A percentile compares a stretch with the other conserved stretches of the same genome.
Evolutionary conservation across 2,113 vertebrate genomes (phyloP).

Genomic region (Pituophis catenifer): DNA sequence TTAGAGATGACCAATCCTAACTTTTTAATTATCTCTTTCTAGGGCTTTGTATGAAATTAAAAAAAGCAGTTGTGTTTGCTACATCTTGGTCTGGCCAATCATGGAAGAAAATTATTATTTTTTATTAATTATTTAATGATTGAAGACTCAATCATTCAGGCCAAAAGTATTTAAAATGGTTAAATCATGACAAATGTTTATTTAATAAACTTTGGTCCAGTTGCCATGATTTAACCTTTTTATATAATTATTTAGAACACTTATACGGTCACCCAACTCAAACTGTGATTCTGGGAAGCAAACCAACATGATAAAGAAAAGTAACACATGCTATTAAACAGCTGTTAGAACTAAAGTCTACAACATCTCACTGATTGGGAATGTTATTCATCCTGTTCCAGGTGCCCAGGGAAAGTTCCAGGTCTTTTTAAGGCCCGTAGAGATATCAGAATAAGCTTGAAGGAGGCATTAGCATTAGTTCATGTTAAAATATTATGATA

Average conservation of each 20-base stretch:
- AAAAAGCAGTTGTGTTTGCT: background rate
- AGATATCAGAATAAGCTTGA: background rate
- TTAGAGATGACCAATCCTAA: background rate
- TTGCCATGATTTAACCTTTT: too few relatives aligned
- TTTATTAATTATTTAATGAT: too few relatives aligned
- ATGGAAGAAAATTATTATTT: background rate
- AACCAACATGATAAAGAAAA: background rate
- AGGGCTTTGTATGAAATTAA: background rate
- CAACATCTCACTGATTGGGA: background rate
- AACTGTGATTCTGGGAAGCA: background rate
- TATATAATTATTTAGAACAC: background rate
- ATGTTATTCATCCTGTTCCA: background rate
- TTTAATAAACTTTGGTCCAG: too few relatives aligned
- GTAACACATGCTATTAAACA: background rate
- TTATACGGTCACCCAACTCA: background rate
- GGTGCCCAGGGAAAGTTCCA: background rate
- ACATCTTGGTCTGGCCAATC: background rate
- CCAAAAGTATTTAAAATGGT: too few relatives aligned
- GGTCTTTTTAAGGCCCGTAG: background rate
- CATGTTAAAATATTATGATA: background rate
- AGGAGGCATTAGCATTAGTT: background rate
- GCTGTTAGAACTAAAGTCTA: background rate
- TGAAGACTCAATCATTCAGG: too few relatives aligned
- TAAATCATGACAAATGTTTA: too few relatives aligned
- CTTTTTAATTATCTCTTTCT: background rate